Base-by-base conservation (phyloP, 2,797 vertebrate genomes). In the Typhlichthys eigenmanni region DNA sequence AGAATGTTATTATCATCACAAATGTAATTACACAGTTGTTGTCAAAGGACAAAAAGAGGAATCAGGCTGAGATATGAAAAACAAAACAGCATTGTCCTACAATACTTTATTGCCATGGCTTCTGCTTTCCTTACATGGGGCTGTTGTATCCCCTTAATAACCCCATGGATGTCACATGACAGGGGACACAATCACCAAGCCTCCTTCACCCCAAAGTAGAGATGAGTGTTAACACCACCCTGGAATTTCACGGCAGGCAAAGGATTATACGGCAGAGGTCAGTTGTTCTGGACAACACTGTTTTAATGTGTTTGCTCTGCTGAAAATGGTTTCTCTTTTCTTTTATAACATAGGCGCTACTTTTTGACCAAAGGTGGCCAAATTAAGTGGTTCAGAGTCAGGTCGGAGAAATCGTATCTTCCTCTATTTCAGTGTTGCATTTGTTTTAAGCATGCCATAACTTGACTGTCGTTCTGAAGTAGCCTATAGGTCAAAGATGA, bases 21-120 rank as follows among this genome's bases (percentile, higher is more conserved):
- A 82, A 87, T 87, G 79, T 90, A 91, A 91, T 91, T 90, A 83
- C 82, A 84, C 76, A 87, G 85, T 88, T 87, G 80, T 86, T 86
- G 85, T 72, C 84, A 86, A 91, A 92, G 91, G 90, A 88, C 87
- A 86, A 55, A 59, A 75, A 66, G 78, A 82, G 74, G 77, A 85
- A 82, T 83, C 72, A 47, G 67, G 54, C 70, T 76, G 55, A 85
- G 82, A 86, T 76, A 83, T 68, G 61, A 80, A 72, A 68, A 81
- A 85, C 79, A 84, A 13, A 85, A 84, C 46, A 66, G 87, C 79
- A 89, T 92, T 82, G 86, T 60, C 55, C 77, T 68, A 65, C 73
- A 85, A 51, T 75, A 61, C 84, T 75, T 79, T 72, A 62, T 64
- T 7, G 13, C 62, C 67, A 65, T 66, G 73, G 62, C 74, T 64